phyloP scores from a whole-genome alignment of 2,113 vertebrate species.

The Pygoscelis antarcticus region DNA sequence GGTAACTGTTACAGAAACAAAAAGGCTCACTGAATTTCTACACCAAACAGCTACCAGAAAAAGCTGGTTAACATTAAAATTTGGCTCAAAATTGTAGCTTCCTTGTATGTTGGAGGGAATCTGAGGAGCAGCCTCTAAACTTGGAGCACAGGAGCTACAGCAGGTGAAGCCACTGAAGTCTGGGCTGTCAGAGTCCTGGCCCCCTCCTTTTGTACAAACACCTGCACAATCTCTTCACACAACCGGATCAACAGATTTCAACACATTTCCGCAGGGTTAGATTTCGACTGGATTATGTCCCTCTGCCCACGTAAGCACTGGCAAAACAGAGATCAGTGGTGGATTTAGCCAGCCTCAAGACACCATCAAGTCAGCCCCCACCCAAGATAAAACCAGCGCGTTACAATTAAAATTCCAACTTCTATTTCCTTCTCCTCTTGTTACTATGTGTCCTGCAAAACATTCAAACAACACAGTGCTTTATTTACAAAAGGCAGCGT shows the following conservation, averaged over 20 bases:
- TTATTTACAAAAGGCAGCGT: not conserved
- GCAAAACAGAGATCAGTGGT: not conserved
- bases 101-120: not conserved
- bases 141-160: not conserved
- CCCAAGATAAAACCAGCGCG: not conserved
- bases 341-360: not conserved
- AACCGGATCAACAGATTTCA: not conserved
- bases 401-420: not conserved
- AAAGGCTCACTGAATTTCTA: not conserved
- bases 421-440: conserved; percentile 6
- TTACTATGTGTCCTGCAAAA: conserved; percentile 18
- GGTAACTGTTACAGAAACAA: not conserved
- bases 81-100: not conserved
- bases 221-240: not conserved
- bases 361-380: not conserved
- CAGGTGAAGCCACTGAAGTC: not conserved
- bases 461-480: not conserved
- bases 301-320: not conserved
- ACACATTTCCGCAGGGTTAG: not conserved
- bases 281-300: not conserved
- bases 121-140: not conserved
- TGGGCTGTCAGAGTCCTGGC: not conserved
- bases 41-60: not conserved
- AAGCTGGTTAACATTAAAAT: not conserved
- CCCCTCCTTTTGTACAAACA: not conserved